Evolutionary conservation across 2,113 vertebrate genomes (phyloP), one percentile per base, ranked within the genome.

Genomic region (Enhydra lutris): DNA sequence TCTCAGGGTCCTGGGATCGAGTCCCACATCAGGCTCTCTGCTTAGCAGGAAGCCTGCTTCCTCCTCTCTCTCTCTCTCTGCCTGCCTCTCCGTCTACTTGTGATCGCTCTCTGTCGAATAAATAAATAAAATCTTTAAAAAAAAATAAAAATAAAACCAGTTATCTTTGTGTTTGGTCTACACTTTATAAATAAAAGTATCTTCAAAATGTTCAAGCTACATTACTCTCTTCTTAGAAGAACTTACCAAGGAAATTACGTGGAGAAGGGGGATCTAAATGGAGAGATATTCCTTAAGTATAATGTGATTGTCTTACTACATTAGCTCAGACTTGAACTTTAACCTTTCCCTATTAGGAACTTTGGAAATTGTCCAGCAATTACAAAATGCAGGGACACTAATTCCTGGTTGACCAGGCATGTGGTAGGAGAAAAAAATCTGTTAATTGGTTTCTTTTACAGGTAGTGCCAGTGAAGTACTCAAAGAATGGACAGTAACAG

Each of bases 401-500:
- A 89, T 67, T 95, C 45, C 74, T 94, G 12, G 36, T 83, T 90
- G 34, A 73, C 23, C 71, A 8, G 84, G n/a, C 65, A 8, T 4
- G 0, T 74, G 31, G 7, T 55, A 6, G 10, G 55, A 89, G 86
- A 81, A 23, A 65, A 95, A 65, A 65, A 85, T 55, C 92, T 93
- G 85, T 59, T 42, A 0, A 3, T 67, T 94, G 36, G 1, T 4
- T 92, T 97, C 95, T 39, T 4, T 97, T 98, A 29, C 96, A 99
- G 99, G 99, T 24, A 99, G 99, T 57, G 99, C 99, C 84, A 98
- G 98, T 23, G 99, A 99, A 97, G 99, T 99, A 71, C 98, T 99
- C 97, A 99, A 99, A 98, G 99, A 99, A 97, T 99, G 99, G 99
- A 99, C 99, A 85, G 99, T 99, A 59, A 99, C 99, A 0, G 99